Conservation (phyloP, 1,140 invertebrate genomes). For the Oryctes rhinoceros region DNA sequence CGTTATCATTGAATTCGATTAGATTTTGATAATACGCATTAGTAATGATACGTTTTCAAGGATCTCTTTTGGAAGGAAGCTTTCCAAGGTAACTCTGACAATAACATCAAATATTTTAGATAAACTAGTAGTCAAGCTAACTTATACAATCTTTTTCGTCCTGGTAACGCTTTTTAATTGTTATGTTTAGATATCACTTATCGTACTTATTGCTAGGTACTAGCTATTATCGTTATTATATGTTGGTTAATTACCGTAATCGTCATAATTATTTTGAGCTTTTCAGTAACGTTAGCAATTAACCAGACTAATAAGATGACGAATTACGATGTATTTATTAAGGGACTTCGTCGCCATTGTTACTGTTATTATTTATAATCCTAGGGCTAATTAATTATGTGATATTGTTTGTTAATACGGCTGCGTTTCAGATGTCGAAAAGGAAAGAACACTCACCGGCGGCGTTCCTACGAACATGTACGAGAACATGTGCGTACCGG, state of each 20-base stretch:
- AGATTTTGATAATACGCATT: too few relatives aligned
- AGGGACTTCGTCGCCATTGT: not conserved
- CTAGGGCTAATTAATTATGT: not conserved
- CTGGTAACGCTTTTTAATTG: too few relatives aligned
- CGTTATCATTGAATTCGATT: too few relatives aligned
- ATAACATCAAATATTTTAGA: too few relatives aligned
- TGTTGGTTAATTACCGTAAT: slow-evolving; percentile 6
- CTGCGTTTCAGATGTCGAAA: slow-evolving; percentile 69
- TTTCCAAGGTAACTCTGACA: too few relatives aligned
- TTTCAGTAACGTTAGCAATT: not conserved
- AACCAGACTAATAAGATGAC: not conserved
- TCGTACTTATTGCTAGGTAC: not conserved
- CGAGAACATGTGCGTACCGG: slow-evolving; percentile 81
- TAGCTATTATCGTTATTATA: not conserved
- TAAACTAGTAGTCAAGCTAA: too few relatives aligned
- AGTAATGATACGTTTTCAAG: too few relatives aligned
- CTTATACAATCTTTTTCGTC: too few relatives aligned
- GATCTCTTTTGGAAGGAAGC: too few relatives aligned
- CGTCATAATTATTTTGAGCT: not conserved
- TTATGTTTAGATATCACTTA: slow-evolving; percentile 1
- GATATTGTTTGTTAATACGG: slow-evolving; percentile 2
- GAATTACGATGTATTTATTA: slow-evolving; percentile 1
- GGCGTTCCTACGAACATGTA: slow-evolving; percentile 69
- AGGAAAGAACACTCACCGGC: slow-evolving; percentile 67
- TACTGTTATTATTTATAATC: not conserved